Percentiles rank a stretch among this genome's conserved stretches.
Conservation (phyloP, 2,113 vertebrate genomes). For the Columba janthina region DNA sequence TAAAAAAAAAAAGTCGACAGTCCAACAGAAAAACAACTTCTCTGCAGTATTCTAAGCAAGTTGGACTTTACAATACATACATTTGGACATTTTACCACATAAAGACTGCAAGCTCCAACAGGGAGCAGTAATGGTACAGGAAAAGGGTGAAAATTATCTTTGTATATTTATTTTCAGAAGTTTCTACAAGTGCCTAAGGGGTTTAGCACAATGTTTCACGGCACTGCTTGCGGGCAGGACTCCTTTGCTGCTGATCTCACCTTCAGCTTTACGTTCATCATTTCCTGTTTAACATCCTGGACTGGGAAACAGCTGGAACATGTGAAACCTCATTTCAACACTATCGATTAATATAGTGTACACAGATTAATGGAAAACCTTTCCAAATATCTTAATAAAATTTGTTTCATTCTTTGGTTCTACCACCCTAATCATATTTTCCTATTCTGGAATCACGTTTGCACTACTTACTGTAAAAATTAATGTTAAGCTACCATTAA, state of each 20-base stretch:
- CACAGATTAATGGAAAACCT: background rate
- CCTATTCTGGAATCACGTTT: background rate
- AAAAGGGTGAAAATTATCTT: background rate
- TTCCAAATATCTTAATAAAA: background rate
- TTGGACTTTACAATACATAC: background rate
- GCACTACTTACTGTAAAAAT: background rate
- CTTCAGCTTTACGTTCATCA: background rate
- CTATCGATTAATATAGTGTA: fast-evolving
- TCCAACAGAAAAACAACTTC: background rate
- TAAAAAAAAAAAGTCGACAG: background rate
- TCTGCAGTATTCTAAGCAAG: background rate
- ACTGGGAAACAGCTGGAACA: constrained; percentile 10
- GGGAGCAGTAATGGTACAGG: background rate
- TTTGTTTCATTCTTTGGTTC: background rate
- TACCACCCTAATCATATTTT: background rate
- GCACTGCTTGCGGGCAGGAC: background rate
- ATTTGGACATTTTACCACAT: background rate
- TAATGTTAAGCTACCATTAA: background rate
- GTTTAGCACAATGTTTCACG: background rate
- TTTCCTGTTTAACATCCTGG: constrained; percentile 38
- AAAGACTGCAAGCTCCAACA: background rate
- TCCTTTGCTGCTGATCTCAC: constrained; percentile 25
- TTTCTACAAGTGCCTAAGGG: background rate
- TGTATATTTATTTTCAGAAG: background rate
- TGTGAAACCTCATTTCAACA: constrained; percentile 1